Evolutionary conservation across 1,140 invertebrate genomes (phyloP).

Genomic region (Aphis gossypii): DNA sequence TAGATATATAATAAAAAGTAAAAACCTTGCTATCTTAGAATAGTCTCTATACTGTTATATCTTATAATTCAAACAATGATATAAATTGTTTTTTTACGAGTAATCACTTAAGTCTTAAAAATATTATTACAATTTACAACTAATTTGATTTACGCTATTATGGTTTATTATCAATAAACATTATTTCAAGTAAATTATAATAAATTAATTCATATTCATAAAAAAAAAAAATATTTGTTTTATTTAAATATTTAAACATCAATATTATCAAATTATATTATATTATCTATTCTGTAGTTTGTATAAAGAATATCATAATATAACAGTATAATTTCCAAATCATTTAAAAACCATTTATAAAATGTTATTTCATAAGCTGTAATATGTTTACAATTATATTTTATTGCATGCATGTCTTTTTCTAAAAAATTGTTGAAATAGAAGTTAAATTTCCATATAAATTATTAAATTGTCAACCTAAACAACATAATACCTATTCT

Average conservation of each 20-base stretch:
- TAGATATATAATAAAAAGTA: background rate
- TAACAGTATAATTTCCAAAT: background rate
- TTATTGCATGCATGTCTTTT: background rate
- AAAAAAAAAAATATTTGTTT: background rate
- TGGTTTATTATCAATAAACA: background rate
- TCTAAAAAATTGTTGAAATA: background rate
- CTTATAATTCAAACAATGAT: background rate
- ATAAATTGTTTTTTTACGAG: background rate
- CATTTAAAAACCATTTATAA: background rate
- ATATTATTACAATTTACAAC: background rate
- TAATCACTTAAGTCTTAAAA: background rate
- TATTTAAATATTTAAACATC: background rate
- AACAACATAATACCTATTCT: background rate
- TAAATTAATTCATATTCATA: background rate
- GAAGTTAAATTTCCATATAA: slow-evolving; percentile 4
- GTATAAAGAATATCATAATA: background rate
- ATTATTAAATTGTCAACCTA: slow-evolving; percentile 16
- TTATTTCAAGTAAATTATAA: background rate
- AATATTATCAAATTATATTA: background rate
- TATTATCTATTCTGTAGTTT: background rate
- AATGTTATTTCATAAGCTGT: background rate
- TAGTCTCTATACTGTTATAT: background rate
- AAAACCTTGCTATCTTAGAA: background rate
- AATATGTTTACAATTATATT: background rate
- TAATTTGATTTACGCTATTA: background rate